Conservation (phyloP, 92 coral and sea anemone genomes). For the Chrysogorgia sp. region DNA sequence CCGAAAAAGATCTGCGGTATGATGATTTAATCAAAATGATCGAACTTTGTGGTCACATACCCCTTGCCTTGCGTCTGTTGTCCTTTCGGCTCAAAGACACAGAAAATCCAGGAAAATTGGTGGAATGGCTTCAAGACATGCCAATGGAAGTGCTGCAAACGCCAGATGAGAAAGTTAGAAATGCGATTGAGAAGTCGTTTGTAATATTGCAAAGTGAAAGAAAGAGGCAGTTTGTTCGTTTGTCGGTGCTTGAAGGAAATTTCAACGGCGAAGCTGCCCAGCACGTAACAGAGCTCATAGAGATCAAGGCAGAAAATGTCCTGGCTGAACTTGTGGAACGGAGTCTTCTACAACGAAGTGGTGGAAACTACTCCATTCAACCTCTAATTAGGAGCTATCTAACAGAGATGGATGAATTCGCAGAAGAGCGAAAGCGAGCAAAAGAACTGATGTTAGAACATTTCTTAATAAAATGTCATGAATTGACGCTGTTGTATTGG, state of each 20-base stretch:
- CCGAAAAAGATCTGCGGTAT: neutral
- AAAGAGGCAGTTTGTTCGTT: constrained; percentile 21
- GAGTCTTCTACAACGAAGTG: no score
- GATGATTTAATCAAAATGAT: constrained; percentile 12
- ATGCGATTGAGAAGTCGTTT: constrained; percentile 51
- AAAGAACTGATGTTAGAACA: constrained; percentile 17
- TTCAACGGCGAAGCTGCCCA: constrained; percentile 53
- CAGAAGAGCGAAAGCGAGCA: neutral
- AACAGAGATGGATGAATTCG: neutral
- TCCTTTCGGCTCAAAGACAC: constrained; percentile 50
- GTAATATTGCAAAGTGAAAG: constrained; percentile 11
- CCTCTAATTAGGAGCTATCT: constrained; percentile 8
- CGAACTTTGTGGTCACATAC: constrained; percentile 57
- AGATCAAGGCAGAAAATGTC: neutral
- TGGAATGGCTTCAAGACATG: constrained; percentile 19
- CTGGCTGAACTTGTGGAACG: neutral
- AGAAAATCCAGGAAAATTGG: constrained; percentile 26
- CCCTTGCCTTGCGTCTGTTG: constrained; percentile 60
- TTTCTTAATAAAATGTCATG: constrained; percentile 7
- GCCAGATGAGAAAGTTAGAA: neutral
- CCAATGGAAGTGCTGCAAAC: constrained; percentile 49
- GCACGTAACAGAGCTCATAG: neutral
- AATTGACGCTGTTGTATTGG: neutral
- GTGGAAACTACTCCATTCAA: neutral
- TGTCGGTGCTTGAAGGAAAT: constrained; percentile 53